Base-by-base conservation (phyloP, 2,113 vertebrate genomes). In the Anolis sagrei region DNA sequence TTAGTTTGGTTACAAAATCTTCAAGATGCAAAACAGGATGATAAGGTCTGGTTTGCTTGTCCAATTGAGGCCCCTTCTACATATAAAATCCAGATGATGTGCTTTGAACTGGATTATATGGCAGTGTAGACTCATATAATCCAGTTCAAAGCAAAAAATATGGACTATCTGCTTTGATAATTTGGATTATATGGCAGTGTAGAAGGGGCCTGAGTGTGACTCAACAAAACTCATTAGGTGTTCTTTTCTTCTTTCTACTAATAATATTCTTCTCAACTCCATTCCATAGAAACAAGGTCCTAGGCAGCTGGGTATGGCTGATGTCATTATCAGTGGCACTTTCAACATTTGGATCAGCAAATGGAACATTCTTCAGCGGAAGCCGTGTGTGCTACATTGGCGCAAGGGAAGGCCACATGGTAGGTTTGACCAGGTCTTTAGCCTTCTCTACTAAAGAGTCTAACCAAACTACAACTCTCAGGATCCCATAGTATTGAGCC, bases 361-460 rank as follows among this genome's bases (percentile, higher is more conserved):
- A 97, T 0, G 98, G 97, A 72, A 95, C 93, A 0, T 97, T 98
- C 95, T 98, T 98, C 91, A 97, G 97, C 0, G 97, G 97, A 1
- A 96, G 98, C 39, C 95, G 96, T 0, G 86, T 98, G 79, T 98
- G 97, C 91, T 98, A 97, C n/a, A 96, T 96, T 7, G 97, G 98
- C n/a, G 97, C 97, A 61, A 95, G 98, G 79, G 98, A 98, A 90
- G 97, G 97, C 29, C 98, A 98, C 78, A 91, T 98, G 98, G 98
- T 98, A 91, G 97, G 95, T 70, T 82, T 44, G 2, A 44, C 39
- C 39, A 44, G 39, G 39, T 44, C 39, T 44, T 44, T 5, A 2
- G 2, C 39, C 39, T 44, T 44, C 39, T 44, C 39, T 44, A 5
- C 3, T 5, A 44, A 44, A 44, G 39, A 44, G 39, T 44, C 39